phyloP scores from a whole-genome alignment of 2,113 vertebrate species.

The Neodontobutis hainanensis region DNA sequence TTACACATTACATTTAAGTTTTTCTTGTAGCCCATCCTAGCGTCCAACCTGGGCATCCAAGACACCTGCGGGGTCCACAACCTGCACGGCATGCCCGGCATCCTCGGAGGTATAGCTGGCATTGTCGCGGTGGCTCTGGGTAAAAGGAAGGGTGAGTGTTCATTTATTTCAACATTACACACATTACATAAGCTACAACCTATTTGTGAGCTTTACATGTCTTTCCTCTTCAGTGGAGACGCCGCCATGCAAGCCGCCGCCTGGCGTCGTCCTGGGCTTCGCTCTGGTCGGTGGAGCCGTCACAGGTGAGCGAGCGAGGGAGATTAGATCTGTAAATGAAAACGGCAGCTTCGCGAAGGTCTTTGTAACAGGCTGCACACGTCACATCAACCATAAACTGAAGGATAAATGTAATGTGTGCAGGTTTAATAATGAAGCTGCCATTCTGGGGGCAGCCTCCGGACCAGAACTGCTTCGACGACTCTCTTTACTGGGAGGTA shows the following conservation, averaged over 20 bases:
- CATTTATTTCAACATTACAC: not conserved
- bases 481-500: constrained; percentile 97
- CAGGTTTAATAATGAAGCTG: constrained; percentile 89
- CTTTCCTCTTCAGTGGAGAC: constrained; percentile 54
- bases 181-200: not conserved
- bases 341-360: not conserved
- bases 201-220: constrained; percentile 3
- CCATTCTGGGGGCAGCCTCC: constrained; percentile 85
- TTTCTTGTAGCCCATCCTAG: constrained; percentile 84
- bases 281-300: constrained; percentile 87
- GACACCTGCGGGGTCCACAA: constrained; percentile 97
- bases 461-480: constrained; percentile 91
- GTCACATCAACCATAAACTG: too few species aligned
- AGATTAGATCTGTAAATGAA: too few species aligned
- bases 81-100: constrained; percentile 93
- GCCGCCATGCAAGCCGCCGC: constrained; percentile 83
- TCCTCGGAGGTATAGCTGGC: constrained; percentile 88
- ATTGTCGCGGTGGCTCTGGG: constrained; percentile 78
- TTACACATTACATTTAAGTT: not conserved
- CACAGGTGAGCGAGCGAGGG: constrained; percentile 89
- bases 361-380: too few species aligned
- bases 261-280: constrained; percentile 86
- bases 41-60: constrained; percentile 86
- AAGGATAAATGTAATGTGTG: constrained; percentile 9
- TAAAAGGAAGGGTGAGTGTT: constrained; percentile 56